Base-by-base conservation (phyloP, 1,140 invertebrate species). In the Nephila pilipes region DNA sequence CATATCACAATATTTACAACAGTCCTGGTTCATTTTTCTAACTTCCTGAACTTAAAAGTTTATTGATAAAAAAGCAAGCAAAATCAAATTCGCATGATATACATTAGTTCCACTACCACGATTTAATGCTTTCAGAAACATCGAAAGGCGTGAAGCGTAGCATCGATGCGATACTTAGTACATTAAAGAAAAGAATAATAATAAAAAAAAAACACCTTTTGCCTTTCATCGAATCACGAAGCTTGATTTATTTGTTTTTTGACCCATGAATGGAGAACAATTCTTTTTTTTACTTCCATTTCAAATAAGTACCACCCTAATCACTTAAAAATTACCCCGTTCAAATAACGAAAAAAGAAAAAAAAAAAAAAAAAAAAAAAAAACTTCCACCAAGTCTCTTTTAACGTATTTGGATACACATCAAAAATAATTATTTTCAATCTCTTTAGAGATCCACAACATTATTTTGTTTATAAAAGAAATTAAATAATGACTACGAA, bases 1-100 rank as follows among this genome's bases (percentile, higher is more conserved):
- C 2, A 65, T 25, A 65, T n/a, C 14, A 10, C 0, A 2, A 29
- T 14, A 1, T n/a, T 29, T 65, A 3, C 0, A 29, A 25, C 22
- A 46, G 0, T 46, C 63, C 6, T 0, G 60, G 12, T 65, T 10
- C 10, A 2, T 14, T 25, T 14, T 65, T 25, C 22, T 65, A 3
- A n/a, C 6, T 14, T 32, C 29, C 3, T 29, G 10, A 5, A 29
- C 46, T n/a, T 1, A 18, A 87, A 87, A 60, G 85, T 87, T 87
- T 87, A 87, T 87, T 63, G 29, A 87, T 29, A 57, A 87, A 25
- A 85, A 85, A 85, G 83, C n/a, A 58, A 85, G 57, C 8, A 2
- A 25, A 60, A 36, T 22, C 29, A 32, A 36, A 25, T 29, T 87
- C 25, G 16, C 29, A 46, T 46, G 10, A 36, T 54, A 32, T 12